phyloP scores from a whole-genome alignment of 2,113 vertebrate species.

The Corythornis vintsioides region DNA sequence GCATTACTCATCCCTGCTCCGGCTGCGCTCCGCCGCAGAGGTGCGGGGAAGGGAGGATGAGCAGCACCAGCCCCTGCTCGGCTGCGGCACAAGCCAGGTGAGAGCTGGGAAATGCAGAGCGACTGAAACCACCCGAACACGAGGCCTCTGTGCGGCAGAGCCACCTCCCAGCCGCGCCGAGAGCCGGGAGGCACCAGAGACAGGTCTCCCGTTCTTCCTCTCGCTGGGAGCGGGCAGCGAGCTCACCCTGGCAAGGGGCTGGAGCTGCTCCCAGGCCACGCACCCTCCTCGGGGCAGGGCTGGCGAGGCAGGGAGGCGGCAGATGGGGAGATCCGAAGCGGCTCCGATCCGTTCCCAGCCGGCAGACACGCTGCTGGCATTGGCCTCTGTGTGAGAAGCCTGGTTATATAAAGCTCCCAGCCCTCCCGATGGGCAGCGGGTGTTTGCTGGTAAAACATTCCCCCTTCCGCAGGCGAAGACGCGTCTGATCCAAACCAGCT shows the following conservation, averaged over 20 bases:
- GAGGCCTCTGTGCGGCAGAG: neutral
- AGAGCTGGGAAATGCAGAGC: neutral
- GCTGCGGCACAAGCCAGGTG: neutral
- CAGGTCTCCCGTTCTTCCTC: neutral
- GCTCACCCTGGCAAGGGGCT: neutral
- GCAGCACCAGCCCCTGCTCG: neutral
- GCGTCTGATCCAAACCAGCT: neutral
- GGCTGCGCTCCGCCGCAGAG: slow-evolving; percentile 36
- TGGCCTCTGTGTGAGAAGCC: neutral
- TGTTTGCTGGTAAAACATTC: neutral
- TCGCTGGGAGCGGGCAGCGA: neutral
- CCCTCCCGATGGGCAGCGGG: neutral
- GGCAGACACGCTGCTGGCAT: slow-evolving; percentile 18
- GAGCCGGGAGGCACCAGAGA: accelerated
- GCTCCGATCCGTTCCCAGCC: neutral
- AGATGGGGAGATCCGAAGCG: neutral
- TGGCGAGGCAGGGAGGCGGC: neutral
- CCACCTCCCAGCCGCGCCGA: neutral
- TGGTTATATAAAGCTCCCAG: neutral
- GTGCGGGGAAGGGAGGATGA: slow-evolving; percentile 19
- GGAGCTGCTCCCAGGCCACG: neutral
- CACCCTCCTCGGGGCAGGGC: neutral
- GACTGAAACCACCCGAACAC: neutral
- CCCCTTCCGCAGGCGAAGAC: neutral
- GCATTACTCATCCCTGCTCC: slow-evolving; percentile 68